Evolutionary conservation across 2,888 invertebrate species (phyloP), one percentile per base, ranked within the genome.

Genomic region (Latheticus oryzae): DNA sequence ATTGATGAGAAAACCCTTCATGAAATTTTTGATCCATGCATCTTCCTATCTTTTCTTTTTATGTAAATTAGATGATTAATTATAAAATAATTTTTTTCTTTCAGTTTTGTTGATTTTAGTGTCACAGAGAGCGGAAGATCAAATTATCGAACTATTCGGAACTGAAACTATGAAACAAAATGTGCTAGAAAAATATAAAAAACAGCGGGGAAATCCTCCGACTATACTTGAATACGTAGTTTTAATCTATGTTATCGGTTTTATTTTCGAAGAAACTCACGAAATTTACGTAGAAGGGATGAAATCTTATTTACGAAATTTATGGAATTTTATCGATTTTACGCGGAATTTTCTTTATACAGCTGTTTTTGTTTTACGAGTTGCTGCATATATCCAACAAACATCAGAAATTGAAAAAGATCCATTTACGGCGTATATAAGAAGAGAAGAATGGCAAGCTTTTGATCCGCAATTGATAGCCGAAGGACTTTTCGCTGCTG

Each of bases 281-380:
- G 94, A 96, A 76, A 89, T 96, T 60, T 95, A 89, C 83, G 85
- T 87, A 12, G 89, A 91, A 73, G 97, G 97, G n/a, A 84, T 95
- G 38, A 84, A 85, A 23, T 88, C 88, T 0, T 97, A 97, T 73
- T 82, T 95, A 16, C 84, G 92, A 17, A 94, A 97, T 76, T 87
- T 97, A 85, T 97, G 97, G 97, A 97, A 97, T 78, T 93, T 96
- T 73, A 92, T 97, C 45, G 97, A 97, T 80, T 96, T 96, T 75
- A 89, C 91, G 2, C 86, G 95, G 30, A 97, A 97, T 79, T 87
- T 87, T 0, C 81, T 97, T 1, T 97, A 97, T 77, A 84, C 90
- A 28, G 82, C 85, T 2, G 91, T 91, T 4, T 83, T 85, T 19
- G 73, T 90, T 16, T 78, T 93, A 2, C 80, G 89, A 38, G 73